Conservation (phyloP, 2,113 vertebrate species). For the Pseudorectes ferrugineus region DNA sequence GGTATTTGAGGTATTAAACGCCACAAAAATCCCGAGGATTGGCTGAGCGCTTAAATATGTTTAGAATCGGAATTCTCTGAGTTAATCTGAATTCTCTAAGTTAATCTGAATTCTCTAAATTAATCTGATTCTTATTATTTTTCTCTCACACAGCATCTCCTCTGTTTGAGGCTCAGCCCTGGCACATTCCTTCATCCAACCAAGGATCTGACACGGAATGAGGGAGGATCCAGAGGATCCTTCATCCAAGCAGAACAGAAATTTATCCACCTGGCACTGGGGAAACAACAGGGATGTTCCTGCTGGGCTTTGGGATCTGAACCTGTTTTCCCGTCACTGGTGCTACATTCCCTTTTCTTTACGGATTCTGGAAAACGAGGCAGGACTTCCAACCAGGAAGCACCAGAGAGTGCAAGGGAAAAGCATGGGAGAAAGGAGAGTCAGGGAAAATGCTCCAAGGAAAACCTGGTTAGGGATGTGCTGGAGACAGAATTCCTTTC, state of each 20-base stretch:
- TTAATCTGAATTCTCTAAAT: not conserved
- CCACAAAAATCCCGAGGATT: not conserved
- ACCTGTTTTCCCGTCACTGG: not conserved
- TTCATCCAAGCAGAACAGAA: not conserved
- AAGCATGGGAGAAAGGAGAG: not conserved
- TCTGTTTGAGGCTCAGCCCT: conserved; percentile 67
- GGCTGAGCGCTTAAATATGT: not conserved
- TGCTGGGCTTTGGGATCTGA: not conserved
- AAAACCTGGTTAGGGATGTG: not conserved
- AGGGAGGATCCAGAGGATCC: not conserved
- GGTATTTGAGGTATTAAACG: not conserved
- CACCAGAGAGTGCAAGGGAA: not conserved
- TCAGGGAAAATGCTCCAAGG: not conserved
- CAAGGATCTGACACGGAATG: conserved; percentile 23
- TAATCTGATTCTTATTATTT: not conserved
- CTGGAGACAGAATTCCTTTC: not conserved
- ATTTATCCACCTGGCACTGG: not conserved
- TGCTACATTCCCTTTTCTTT: not conserved
- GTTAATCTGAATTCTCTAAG: not conserved
- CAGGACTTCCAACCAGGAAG: not conserved
- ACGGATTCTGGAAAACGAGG: not conserved
- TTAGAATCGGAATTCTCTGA: not conserved
- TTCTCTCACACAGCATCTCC: conserved; percentile 51
- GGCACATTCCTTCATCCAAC: conserved; percentile 40
- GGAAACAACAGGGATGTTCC: not conserved